Evolutionary conservation across 2,797 vertebrate species (phyloP), one percentile per base, ranked within the genome.

Genomic region (Hapalemur alaotrensis): DNA sequence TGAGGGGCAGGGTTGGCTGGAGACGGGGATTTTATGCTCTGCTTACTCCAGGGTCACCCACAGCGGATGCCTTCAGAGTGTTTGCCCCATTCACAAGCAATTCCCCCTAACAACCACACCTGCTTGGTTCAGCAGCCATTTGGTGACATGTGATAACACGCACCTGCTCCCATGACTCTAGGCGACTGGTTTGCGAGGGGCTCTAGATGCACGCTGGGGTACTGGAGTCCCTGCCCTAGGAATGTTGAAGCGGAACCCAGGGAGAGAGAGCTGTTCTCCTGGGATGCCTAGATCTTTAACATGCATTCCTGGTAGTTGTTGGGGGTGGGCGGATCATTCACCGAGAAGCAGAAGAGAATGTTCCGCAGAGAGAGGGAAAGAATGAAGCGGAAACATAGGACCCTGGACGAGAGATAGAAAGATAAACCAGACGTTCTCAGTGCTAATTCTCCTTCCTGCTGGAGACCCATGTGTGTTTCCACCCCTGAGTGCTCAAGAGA

Each of bases 161-260:
- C 0, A 0, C 10, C 23, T 11, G n/a, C n/a, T 46, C 32, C 69
- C 25, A 5, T 18, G 23, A 38, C 13, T 48, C 3, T 1, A 13
- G 7, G 28, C 7, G 52, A 78, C 2, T 54, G 46, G 32, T 61
- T 67, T 81, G 65, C 15, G 23, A 2, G 0, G 20, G 20, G 41
- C 13, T 50, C 78, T 63, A 43, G 54, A 78, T 8, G 69, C n/a
- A 41, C 10, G 1, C 0, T n/a, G 84, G 48, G 38, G 11, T 22
- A 23, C 15, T 4, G 9, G 57, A 61, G 25, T 30, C 59, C 69
- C 57, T 94, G 52, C 76, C 22, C 14, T 11, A 8, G 9, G 41
- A 52, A 41, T 15, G 20, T 5, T 5, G 15, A 76, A 20, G 41
- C 43, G n/a, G 23, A 65, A 69, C 4, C 22, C 32, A 22, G 79